Evolutionary conservation across 2,888 invertebrate genomes (phyloP), one percentile per base, ranked within the genome.

Genomic region (Eudemis profundana): DNA sequence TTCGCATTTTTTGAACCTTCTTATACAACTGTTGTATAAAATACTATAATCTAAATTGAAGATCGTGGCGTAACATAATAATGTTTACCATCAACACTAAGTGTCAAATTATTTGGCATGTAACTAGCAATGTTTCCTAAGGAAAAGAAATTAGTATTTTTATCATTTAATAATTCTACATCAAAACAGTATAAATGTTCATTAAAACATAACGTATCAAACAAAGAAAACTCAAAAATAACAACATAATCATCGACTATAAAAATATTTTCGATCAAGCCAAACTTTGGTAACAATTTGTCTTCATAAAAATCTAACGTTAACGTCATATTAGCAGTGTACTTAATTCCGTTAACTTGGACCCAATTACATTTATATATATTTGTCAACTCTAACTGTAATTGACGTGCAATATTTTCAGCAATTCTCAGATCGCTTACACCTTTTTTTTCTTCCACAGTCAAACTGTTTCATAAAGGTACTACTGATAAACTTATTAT

Each of bases 81-180:
- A 29, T 50, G 50, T 50, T 50, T 12, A 29, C 36, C 36, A 36
- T 36, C 46, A 46, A 46, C 46, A 46, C 46, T 46, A 46, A 46
- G 46, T 46, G 21, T 46, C 46, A 46, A 46, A 46, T 46, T 46
- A 46, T 46, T 46, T 46, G 46, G 46, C 46, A 46, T 17, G 19
- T 46, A 46, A 17, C 46, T 46, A 46, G 46, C 46, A 46, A 46
- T 46, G 54, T 10, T 33, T 17, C 49, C 21, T 36, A 36, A 36
- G 36, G 36, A 36, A 49, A 23, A 23, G n/a, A 12, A 17, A 19
- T 49, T 12, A 23, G 4, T 19, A 19, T 17, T 21, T 49, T 49
- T 23, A 49, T 49, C 17, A 17, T 10, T 12, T 14, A 49, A 49
- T 19, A 49, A 21, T 53, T 46, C 44, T 44, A 42, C 42, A 42